These are phyloP conservation scores for Pseudochirops cupreus DNA, from an alignment of 2,797 vertebrate species.

Conservation along the genomic window DNA sequence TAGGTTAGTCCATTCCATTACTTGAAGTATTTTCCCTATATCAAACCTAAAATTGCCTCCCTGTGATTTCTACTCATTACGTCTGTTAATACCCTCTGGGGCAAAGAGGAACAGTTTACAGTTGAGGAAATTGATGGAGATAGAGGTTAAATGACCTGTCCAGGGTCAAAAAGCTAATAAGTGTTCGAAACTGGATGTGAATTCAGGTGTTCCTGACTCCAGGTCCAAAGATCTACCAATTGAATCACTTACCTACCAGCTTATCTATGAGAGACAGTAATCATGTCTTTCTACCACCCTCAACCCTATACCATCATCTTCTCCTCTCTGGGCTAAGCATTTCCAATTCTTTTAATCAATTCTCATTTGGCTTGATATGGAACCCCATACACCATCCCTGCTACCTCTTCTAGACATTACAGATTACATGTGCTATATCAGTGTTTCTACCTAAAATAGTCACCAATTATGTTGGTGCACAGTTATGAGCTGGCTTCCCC, in stretches of 20 bases:
- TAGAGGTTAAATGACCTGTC: neutral
- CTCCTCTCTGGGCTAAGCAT: neutral
- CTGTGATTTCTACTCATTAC: neutral
- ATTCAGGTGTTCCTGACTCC: neutral
- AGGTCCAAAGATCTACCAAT: neutral
- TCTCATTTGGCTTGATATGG: neutral
- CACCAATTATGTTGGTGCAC: neutral
- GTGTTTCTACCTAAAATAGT: neutral
- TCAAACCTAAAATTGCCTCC: neutral
- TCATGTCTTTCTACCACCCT: neutral
- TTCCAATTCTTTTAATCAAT: neutral
- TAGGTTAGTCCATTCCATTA: neutral
- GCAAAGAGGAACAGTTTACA: neutral
- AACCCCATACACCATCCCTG: neutral
- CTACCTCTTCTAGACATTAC: neutral
- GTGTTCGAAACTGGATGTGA: neutral
- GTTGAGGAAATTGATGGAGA: neutral
- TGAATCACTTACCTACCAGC: neutral
- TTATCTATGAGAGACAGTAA: neutral
- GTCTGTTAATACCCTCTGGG: neutral
- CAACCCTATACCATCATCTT: neutral
- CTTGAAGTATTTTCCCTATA: neutral
- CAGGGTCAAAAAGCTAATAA: neutral
- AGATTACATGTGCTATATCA: neutral
- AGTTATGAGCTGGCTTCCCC: neutral